Conservation (phyloP, 2,888 invertebrate genomes). For the Parthenolecanium corni region DNA sequence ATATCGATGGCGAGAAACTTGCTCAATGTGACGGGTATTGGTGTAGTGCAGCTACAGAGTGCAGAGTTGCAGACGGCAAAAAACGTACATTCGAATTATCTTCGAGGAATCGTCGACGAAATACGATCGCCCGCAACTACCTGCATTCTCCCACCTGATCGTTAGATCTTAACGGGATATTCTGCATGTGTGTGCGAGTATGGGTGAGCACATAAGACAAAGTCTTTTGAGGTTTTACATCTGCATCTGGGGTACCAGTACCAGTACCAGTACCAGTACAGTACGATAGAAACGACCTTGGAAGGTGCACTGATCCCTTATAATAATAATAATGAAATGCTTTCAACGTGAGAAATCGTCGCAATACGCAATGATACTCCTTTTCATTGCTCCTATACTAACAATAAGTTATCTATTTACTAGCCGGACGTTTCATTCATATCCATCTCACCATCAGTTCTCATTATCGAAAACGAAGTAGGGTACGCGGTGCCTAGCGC, state of each 20-base stretch:
- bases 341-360: constrained; percentile 19
- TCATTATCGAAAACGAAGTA: no score
- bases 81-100: neutral
- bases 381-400: neutral
- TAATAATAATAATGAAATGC: neutral
- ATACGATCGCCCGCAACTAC: constrained; percentile 5
- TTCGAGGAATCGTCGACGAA: neutral
- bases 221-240: constrained; percentile 10
- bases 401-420: no score
- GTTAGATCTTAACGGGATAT: constrained; percentile 21
- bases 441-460: no score
- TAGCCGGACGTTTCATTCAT: no score
- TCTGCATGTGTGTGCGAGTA: neutral
- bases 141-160: constrained; percentile 23
- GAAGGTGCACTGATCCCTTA: constrained; percentile 24
- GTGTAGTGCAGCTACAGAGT: no score
- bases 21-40: no score
- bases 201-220: no score
- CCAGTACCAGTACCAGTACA: no score
- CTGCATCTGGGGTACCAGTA: constrained; percentile 8
- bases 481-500: no score
- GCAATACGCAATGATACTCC: neutral
- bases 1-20: no score
- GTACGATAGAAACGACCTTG: constrained; percentile 16
- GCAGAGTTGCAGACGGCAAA: no score